A percentile compares a stretch with the other conserved stretches of the same genome.
phyloP scores from a whole-genome alignment of 2,888 invertebrate genomes.

The Incurvaria masculella region DNA sequence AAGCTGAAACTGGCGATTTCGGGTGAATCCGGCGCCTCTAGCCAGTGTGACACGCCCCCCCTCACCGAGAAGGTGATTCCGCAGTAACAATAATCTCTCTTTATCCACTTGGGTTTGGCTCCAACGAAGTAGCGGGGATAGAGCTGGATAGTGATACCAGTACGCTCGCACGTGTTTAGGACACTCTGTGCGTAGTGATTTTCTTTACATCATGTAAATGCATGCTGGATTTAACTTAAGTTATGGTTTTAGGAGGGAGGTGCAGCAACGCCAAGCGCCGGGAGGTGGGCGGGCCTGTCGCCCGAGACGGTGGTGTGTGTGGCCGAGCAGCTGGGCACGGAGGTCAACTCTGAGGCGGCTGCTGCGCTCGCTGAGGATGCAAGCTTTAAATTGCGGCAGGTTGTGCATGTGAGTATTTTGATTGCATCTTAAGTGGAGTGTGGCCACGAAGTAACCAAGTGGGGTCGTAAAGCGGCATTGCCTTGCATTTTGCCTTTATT shows the following conservation, averaged over 20 bases:
- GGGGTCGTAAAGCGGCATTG: too few relatives aligned
- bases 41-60: conserved; percentile 49
- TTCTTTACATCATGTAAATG: conserved; percentile 2
- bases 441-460: too few relatives aligned
- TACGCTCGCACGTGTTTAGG: background rate
- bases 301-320: conserved; percentile 44
- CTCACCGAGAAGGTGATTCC: conserved; percentile 47
- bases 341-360: conserved; percentile 40
- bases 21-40: conserved; percentile 44
- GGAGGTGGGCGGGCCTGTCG: conserved; percentile 45
- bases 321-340: conserved; percentile 43
- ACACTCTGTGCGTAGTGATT: background rate
- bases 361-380: conserved; percentile 49
- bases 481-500: too few relatives aligned
- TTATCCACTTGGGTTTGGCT: background rate
- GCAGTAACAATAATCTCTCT: too few relatives aligned
- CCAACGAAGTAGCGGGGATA: background rate
- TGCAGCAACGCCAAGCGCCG: conserved; percentile 28
- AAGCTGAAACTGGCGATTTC: conserved; percentile 41
- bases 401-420: conserved; percentile 39
- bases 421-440: too few relatives aligned
- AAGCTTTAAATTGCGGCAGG: conserved; percentile 48
- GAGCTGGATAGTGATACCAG: background rate
- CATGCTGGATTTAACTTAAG: background rate
- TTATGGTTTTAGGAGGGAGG: conserved; percentile 31